Evolutionary conservation across 2,797 vertebrate species (phyloP), one percentile per base, ranked within the genome.

Genomic region (Pseudochromis fuscus): DNA sequence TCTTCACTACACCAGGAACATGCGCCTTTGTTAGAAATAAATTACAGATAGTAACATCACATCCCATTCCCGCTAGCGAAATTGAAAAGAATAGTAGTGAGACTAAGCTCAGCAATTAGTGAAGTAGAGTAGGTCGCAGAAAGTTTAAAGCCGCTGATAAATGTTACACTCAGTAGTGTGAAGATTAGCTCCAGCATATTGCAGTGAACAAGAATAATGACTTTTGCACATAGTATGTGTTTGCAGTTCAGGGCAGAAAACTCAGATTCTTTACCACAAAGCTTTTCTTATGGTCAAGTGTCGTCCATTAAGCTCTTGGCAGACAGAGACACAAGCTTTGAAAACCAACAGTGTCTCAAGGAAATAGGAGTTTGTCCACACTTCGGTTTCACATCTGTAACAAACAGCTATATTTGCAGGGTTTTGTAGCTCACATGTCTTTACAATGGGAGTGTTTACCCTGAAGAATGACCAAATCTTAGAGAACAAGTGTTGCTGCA

Each of bases 251-350:
- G 40, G 23, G n/a, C 48, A 15, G 21, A 37, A 72, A 78, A 28
- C 23, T n/a, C 49, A 72, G 19, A 77, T 82, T 67, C 35, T 58
- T 12, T 35, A n/a, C 38, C 18, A 68, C 24, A 28, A 15, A 85
- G 50, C 79, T 86, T 42, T 77, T 84, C 28, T 63, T 56, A 53
- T 51, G 86, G 81, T 87, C 87, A 64, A 77, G 65, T 62, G 60
- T 75, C 81, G 60, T 82, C 69, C 63, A 56, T 84, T 73, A 83
- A 7, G 12, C 60, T 48, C 56, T 69, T 30, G 33, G 38, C 15
- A 2, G 73, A 83, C 78, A 69, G 30, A 45, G 31, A 57, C 60
- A 59, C 60, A 59, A 42, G 66, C 65, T 65, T 62, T 56, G 49
- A 72, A 82, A 75, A 72, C 16, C 75, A 67, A 45, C 56, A 4